These are phyloP conservation scores for Bhutanitis thaidina DNA, from an alignment of 2,888 invertebrate genomes.

Conservation along the genomic window DNA sequence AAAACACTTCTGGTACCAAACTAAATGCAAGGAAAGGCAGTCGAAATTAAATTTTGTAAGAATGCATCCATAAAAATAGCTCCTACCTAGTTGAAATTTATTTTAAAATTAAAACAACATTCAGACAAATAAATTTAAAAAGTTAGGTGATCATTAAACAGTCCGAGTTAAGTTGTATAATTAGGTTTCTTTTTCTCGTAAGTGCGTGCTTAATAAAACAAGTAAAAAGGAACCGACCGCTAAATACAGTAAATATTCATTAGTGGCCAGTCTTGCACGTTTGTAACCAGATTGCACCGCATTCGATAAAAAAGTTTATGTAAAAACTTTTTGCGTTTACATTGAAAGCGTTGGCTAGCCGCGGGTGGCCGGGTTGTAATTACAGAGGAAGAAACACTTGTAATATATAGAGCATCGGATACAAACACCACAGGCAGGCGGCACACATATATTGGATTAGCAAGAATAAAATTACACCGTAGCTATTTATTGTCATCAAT, in stretches of 20 bases:
- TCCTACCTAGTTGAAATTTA: no score
- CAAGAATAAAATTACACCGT: no score
- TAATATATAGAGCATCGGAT: slow-evolving; percentile 4
- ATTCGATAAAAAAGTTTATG: slow-evolving; percentile 31
- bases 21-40: no score
- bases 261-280: slow-evolving; percentile 37
- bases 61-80: no score
- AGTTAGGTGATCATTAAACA: background rate
- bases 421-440: slow-evolving; percentile 3
- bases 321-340: slow-evolving; percentile 31
- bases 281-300: slow-evolving; percentile 37
- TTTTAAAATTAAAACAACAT: no score
- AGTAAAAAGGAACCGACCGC: slow-evolving; percentile 37
- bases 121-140: background rate
- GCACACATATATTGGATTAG: no score
- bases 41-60: no score
- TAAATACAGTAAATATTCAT: slow-evolving; percentile 54
- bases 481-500: no score
- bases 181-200: no score
- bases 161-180: slow-evolving; percentile 1
- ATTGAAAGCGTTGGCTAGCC: slow-evolving; percentile 27
- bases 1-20: no score
- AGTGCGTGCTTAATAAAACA: slow-evolving; percentile 26
- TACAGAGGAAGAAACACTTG: slow-evolving; percentile 8
- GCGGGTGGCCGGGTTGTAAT: slow-evolving; percentile 1